These are phyloP conservation scores for Enteromius treurensis DNA, from an alignment of 2,797 vertebrate genomes.

Conservation along the genomic window DNA sequence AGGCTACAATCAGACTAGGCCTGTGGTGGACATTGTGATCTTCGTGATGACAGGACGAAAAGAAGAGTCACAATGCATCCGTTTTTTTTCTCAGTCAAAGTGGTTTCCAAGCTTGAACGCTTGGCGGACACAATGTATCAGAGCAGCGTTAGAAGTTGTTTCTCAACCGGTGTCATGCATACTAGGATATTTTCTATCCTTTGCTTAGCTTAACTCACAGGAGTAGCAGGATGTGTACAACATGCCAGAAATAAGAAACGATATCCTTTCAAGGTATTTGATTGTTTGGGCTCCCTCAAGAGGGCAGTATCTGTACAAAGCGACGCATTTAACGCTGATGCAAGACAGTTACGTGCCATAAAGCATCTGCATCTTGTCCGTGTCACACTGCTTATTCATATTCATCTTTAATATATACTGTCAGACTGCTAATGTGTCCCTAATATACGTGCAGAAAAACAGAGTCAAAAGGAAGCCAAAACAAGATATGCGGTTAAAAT, in stretches of 20 bases:
- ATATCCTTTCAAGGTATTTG: slow-evolving; percentile 19
- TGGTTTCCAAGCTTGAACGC: slow-evolving; percentile 32
- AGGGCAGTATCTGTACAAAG: slow-evolving; percentile 79
- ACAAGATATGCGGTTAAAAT: background rate
- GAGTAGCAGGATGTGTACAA: slow-evolving; percentile 26
- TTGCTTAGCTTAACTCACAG: background rate
- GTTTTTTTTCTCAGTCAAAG: slow-evolving; percentile 2
- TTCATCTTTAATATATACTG: background rate
- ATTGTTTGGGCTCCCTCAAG: slow-evolving; percentile 73
- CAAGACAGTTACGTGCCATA: background rate
- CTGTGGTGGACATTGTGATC: slow-evolving; percentile 65
- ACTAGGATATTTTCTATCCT: background rate
- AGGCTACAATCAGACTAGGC: slow-evolving; percentile 74
- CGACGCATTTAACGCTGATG: background rate
- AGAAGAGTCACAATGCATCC: slow-evolving; percentile 38
- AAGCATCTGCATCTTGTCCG: background rate
- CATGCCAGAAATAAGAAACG: slow-evolving; percentile 30
- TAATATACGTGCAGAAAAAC: background rate
- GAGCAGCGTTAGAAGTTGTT: background rate
- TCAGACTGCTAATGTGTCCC: background rate
- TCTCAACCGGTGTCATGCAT: background rate
- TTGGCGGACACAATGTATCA: slow-evolving; percentile 8
- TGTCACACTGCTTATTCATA: background rate
- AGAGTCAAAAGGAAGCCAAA: background rate
- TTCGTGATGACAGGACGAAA: slow-evolving; percentile 51